Evolutionary conservation across 2,888 invertebrate species (phyloP), one percentile per base, ranked within the genome.

Genomic region (Synanthedon tipuliformis): DNA sequence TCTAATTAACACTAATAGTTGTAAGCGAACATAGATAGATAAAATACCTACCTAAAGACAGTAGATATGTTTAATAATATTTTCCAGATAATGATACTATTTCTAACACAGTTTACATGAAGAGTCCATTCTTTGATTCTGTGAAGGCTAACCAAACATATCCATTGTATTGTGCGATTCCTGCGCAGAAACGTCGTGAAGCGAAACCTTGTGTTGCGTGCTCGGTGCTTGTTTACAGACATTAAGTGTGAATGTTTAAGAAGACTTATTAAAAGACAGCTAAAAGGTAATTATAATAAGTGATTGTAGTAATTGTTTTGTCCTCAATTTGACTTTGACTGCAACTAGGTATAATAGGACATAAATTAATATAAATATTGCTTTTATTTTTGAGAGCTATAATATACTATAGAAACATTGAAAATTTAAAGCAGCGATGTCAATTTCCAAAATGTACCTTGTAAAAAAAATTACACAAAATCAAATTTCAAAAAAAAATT

Each of bases 101-200:
- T 34, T 34, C 10, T 34, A 34, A 34, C 34, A 10, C 15, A 13
- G 11, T 45, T n/a, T n/a, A 45, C 50, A 71, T 69, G 64, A 68
- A 67, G 62, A 66, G 63, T 34, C 70, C 73, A 76, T 81, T 80
- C 73, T 80, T 75, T 66, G 61, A 59, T 62, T 65, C 57, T 71
- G 62, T 72, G 72, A 69, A 76, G 65, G 64, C 66, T 63, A 62
- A 66, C 68, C 66, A 54, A 48, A 75, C 85, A 86, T 81, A 75
- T 74, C 68, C 76, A 84, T 85, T 84, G 83, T 34, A 34, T 34
- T 34, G 34, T 84, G 69, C 66, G 63, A 70, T 61, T 65, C 64
- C 62, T 59, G 66, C 64, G 61, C 68, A 67, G 65, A 65, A 68
- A 61, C 65, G 63, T 63, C 58, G 63, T 71, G 80, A 75, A 82